Evolutionary conservation across 2,113 vertebrate genomes (phyloP), one percentile per base, ranked within the genome.

Genomic region (Daubentonia madagascariensis): DNA sequence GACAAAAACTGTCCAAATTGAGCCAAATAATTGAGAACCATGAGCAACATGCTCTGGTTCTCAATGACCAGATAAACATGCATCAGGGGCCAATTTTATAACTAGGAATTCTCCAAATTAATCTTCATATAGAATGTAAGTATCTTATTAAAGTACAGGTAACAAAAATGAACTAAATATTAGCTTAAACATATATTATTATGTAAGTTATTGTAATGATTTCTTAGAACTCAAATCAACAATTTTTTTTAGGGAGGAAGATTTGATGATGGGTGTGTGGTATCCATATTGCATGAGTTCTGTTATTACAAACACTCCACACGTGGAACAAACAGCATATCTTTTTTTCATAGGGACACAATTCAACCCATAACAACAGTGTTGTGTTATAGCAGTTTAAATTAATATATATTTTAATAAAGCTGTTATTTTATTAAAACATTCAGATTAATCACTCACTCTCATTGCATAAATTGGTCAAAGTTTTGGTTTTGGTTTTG

Each of bases 171-270:
- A 67, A 61, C 57, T 12, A 10, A 50, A 7, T 0, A 8, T 32
- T n/a, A 25, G 32, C 57, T 43, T 13, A 1, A 2, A 1, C 25
- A 0, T 1, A 0, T 30, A 8, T 23, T 14, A 2, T 37, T 6
- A 12, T 8, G 25, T 6, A 48, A 20, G 50, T 61, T 4, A 3
- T 35, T 17, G 22, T 25, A 37, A 45, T 1, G 8, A 8, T 5
- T 37, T 43, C 2, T 30, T 35, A 20, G 8, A 6, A 14, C 45
- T 25, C 72, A 70, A 3, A 16, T 14, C 43, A 2, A 43, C 10
- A 7, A 2, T 43, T 67, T 10, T 32, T 30, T 17, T 45, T 30
- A 0, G 35, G 40, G 32, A 59, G 25, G 25, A 67, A 17, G 81
- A 57, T 1, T 3, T 22, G 35, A 25, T 1, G 68, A 7, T 65